These are phyloP conservation scores for Burhinus bistriatus DNA, from an alignment of 2,113 vertebrate genomes.

Conservation along the genomic window DNA sequence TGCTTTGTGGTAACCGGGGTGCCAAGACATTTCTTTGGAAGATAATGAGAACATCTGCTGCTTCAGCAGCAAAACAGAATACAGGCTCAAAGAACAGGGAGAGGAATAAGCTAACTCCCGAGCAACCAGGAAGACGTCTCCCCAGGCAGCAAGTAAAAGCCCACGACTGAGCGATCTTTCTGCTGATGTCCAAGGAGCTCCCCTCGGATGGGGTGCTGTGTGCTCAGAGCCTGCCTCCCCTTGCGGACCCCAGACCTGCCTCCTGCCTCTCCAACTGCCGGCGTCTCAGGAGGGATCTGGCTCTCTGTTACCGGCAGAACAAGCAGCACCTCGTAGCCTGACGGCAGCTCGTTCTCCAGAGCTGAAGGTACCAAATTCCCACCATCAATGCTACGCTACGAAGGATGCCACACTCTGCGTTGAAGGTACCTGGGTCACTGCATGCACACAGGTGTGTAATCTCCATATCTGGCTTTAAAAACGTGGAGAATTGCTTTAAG, in stretches of 20 bases:
- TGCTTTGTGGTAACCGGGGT: neutral
- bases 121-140: neutral
- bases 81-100: neutral
- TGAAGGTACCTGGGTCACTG: rapidly evolving
- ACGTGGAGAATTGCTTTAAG: neutral
- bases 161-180: neutral
- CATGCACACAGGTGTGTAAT: too few relatives aligned
- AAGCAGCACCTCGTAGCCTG: neutral
- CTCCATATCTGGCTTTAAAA: neutral
- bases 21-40: slow-evolving; percentile 33
- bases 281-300: neutral
- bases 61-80: slow-evolving; percentile 35
- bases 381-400: rapidly evolving
- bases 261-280: neutral
- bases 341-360: neutral
- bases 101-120: neutral
- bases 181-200: neutral
- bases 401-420: neutral
- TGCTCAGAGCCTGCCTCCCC: too few relatives aligned
- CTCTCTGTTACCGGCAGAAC: neutral
- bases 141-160: neutral
- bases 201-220: neutral
- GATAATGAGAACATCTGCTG: slow-evolving; percentile 57
- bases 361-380: neutral
- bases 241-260: neutral